Conservation (phyloP, 2,888 invertebrate genomes). For the Watsonalla binaria region DNA sequence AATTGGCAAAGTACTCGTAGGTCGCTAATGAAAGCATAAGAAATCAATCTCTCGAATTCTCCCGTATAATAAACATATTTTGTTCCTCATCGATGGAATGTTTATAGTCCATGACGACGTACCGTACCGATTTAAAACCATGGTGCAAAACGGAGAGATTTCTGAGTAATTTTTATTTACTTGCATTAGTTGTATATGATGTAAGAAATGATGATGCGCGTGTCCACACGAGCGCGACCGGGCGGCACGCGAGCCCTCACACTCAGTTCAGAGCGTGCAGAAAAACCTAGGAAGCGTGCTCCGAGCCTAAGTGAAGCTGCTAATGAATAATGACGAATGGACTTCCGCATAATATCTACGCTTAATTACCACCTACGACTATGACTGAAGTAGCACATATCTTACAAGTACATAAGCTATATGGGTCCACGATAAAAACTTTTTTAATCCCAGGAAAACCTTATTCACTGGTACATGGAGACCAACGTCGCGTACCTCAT, state of each 20-base stretch:
- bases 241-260: constrained; percentile 43
- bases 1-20: too few species aligned
- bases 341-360: constrained; percentile 54
- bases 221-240: constrained; percentile 55
- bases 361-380: constrained; percentile 46
- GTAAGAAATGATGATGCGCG: constrained; percentile 39
- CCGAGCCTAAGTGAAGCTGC: constrained; percentile 49
- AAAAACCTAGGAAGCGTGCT: constrained; percentile 66
- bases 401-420: background rate
- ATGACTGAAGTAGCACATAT: constrained; percentile 7
- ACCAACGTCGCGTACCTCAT: constrained; percentile 17
- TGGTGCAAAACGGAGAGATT: constrained; percentile 39
- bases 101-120: background rate
- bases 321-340: constrained; percentile 63
- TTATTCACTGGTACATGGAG: background rate
- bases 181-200: constrained; percentile 38
- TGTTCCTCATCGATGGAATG: background rate
- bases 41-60: too few species aligned
- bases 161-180: constrained; percentile 32
- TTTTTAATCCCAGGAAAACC: background rate
- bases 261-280: constrained; percentile 27
- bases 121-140: constrained; percentile 53
- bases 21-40: too few species aligned
- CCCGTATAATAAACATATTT: background rate
- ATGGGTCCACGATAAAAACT: background rate